Base-by-base conservation (phyloP, 2,797 vertebrate species). In the Hydrolagus colliei region DNA sequence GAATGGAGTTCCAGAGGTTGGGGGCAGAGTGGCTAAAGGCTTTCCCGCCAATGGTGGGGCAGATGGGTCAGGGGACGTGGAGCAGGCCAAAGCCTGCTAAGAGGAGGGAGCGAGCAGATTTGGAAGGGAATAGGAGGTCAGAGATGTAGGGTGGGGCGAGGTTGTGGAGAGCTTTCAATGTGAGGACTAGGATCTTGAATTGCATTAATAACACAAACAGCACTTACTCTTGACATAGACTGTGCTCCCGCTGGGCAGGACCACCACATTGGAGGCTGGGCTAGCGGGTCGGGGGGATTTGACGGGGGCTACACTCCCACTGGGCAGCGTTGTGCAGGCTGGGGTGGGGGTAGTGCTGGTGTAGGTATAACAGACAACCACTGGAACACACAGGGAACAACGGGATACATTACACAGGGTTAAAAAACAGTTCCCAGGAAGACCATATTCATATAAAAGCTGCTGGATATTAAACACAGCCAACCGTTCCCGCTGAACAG, bases 341-440 rank as follows among this genome's bases (percentile, higher is more conserved):
- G 97, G 94, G 74, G 96, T 98, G 90, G 95, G 95, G 88, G 96
- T 98, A 86, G 97, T 98, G 93, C 96, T 98, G 68, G 97, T 98
- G 93, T 97, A 99, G 82, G 97, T 98, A 92, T 98, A 99, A 92
- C 97, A 99, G 87, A 99, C 97, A 79, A 98, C 96, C 91, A 99
- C 97, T 98, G 91, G 89, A 89, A 90, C 90, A 91, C 52, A 89
- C 86, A 90, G 90, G 91, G 62, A 90, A 72, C 92, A 59, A 71
- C 1, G 5, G 16, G 11, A 18, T 11, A 61, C 0, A 7, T 84
- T 10, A 14, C 74, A 35, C 22, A n/a, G 59, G 9, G n/a, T 9
- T 10, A 65, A 72, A 35, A 85, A 14, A 63, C 77, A 2, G 35
- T 13, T 13, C 7, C 59, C 68, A 52, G 22, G 32, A 62, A 85